A percentile compares a stretch with the other conserved stretches of the same genome.
phyloP scores from a whole-genome alignment of 2,888 invertebrate genomes.

The Agriopis marginaria region DNA sequence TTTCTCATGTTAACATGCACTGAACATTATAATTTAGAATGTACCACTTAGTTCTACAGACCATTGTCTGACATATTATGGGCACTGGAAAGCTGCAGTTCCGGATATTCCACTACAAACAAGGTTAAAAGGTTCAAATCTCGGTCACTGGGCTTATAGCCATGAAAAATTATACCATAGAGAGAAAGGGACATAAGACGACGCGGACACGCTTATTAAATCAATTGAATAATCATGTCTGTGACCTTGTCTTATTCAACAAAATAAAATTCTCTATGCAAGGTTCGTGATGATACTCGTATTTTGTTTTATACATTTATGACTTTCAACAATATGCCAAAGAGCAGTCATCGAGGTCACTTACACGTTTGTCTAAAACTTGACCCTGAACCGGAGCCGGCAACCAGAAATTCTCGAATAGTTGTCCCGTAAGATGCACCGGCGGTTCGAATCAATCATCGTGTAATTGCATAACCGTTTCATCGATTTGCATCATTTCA shows the following conservation, averaged over 20 bases:
- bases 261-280: conserved; percentile 10
- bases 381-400: conserved; percentile 41
- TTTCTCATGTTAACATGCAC: conserved; percentile 60
- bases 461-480: conserved; percentile 41
- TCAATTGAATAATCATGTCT: conserved; percentile 11
- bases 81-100: conserved; percentile 38
- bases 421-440: conserved; percentile 26
- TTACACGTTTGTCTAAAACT: conserved; percentile 36
- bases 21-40: conserved; percentile 18
- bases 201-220: conserved; percentile 7
- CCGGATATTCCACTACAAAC: conserved; percentile 40
- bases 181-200: conserved; percentile 9
- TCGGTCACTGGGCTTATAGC: conserved; percentile 31
- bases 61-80: conserved; percentile 36
- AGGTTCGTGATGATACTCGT: conserved; percentile 7
- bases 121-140: conserved; percentile 35
- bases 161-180: conserved; percentile 4
- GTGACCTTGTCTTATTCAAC: conserved; percentile 6
- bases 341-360: conserved; percentile 34
- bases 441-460: conserved; percentile 30
- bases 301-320: conserved; percentile 1
- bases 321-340: conserved; percentile 20
- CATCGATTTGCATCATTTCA: conserved; percentile 37
- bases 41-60: conserved; percentile 10
- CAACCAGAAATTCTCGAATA: conserved; percentile 45